These are phyloP conservation scores for Geopemphigus sp. DNA, from an alignment of 1,140 invertebrate genomes.

Conservation along the genomic window DNA sequence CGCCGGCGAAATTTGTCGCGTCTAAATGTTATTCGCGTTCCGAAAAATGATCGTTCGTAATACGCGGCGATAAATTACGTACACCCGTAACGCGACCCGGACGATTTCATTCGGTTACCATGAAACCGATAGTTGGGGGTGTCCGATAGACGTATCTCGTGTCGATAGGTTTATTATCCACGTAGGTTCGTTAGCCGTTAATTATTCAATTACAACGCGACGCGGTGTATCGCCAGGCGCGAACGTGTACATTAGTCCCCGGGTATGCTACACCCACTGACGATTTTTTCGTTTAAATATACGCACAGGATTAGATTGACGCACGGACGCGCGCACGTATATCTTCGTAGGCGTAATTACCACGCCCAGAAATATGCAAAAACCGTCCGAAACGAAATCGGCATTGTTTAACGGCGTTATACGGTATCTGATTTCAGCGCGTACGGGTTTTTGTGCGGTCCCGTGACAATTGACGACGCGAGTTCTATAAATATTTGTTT, in stretches of 20 bases:
- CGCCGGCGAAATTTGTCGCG: too few relatives aligned
- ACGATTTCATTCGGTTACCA: too few relatives aligned
- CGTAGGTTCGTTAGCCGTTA: too few relatives aligned
- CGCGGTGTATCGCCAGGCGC: background rate
- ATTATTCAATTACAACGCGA: background rate
- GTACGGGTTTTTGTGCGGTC: background rate
- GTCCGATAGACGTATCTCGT: too few relatives aligned
- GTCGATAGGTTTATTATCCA: too few relatives aligned
- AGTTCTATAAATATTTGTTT: conserved; percentile 4
- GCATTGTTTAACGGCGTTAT: conserved; percentile 24
- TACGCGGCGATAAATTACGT: background rate
- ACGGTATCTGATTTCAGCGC: background rate
- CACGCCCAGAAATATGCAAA: conserved; percentile 42
- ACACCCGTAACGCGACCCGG: background rate
- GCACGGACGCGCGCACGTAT: background rate
- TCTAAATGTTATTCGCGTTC: background rate
- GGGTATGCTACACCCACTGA: conserved; percentile 5
- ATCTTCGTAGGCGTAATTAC: conserved; percentile 30
- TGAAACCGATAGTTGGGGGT: too few relatives aligned
- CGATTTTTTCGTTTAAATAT: background rate
- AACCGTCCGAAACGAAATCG: conserved; percentile 12
- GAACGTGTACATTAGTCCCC: too few relatives aligned
- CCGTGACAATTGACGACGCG: background rate
- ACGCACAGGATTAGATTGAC: conserved; percentile 6
- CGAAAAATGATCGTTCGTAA: background rate